phyloP scores from a whole-genome alignment of 2,113 vertebrate species.

The Puntigrus tetrazona region DNA sequence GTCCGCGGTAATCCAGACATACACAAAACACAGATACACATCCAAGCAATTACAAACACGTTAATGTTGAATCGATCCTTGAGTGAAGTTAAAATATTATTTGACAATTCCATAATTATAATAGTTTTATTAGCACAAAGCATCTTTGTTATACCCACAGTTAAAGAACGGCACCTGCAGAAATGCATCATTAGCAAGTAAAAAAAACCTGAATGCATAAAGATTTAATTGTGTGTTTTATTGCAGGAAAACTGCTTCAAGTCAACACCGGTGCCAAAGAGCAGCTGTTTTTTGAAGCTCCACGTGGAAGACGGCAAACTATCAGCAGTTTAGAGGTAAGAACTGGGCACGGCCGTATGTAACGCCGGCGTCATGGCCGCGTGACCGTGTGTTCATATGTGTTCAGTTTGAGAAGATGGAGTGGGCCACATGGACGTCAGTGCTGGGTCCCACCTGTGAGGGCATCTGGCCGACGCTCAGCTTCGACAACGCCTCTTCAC shows the following conservation, averaged over 20 bases:
- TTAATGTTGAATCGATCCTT: not conserved
- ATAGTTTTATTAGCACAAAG: not conserved
- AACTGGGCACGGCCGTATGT: slow-evolving; percentile 56
- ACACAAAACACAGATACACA: not conserved
- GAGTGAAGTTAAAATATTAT: not conserved
- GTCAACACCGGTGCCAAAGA: slow-evolving; percentile 97
- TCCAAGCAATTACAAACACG: not conserved
- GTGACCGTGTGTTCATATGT: slow-evolving; percentile 44
- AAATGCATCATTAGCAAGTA: not conserved
- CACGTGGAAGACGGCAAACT: slow-evolving; percentile 86
- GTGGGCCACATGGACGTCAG: slow-evolving; percentile 93
- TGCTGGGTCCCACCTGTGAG: slow-evolving; percentile 91
- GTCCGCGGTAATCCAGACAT: slow-evolving; percentile 78
- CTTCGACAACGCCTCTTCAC: slow-evolving; percentile 87
- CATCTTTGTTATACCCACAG: not conserved
- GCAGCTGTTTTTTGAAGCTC: slow-evolving; percentile 96
- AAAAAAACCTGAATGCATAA: not conserved
- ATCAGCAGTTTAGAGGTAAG: slow-evolving; percentile 85
- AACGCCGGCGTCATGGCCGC: not conserved
- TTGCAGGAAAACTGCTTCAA: slow-evolving; percentile 91
- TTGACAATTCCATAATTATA: no score
- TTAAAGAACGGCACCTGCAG: not conserved
- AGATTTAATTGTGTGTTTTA: not conserved
- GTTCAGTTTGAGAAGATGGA: slow-evolving; percentile 91
- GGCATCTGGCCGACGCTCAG: slow-evolving; percentile 92